Base-by-base conservation (phyloP, 2,113 vertebrate genomes). In the Cariama cristata region DNA sequence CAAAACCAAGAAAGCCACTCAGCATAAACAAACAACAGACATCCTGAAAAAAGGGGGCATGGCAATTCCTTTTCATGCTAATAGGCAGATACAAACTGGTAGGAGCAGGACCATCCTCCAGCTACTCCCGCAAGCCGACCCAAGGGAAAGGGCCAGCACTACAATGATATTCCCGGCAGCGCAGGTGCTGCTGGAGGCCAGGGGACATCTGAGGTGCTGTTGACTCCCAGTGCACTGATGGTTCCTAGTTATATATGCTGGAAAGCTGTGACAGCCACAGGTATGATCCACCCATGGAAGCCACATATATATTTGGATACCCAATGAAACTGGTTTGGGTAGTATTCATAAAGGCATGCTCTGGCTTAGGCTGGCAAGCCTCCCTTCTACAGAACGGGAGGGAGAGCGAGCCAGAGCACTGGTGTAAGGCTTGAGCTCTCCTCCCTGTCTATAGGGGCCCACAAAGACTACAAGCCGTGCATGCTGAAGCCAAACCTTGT, bases 1-100 rank as follows among this genome's bases (percentile, higher is more conserved):
- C 95, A 96, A 97, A 96, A 85, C 86, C 8, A 0, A 95, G 86
- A 89, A 60, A 68, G 83, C 35, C 0, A 0, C 58, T 27, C 49
- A 95, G 84, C 2, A 9, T 95, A 97, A 96, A 96, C 81, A 97
- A 96, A 94, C 86, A 92, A 72, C 80, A 96, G 95, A 96, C 58
- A 81, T 93, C 74, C 86, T 81, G 80, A 93, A 89, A 87, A 92
- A 85, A 93, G 66, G 75, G 45, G 91, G 60, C 8, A 11, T 76
- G 3, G 17, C 64, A 50, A 76, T 50, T 82, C 72, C 77, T 76
- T 58, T 58, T 15, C 55, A 6, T 33, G 53, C 58, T 91, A 71
- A 89, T 42, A 44, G 60, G 80, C 91, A 90, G 80, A 85, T 14
- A 59, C 68, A 53, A 60, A 72, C 40, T 35, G 66, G 4, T 42